Conservation (phyloP, 2,888 invertebrate genomes). For the Cataglyphis albicans region DNA sequence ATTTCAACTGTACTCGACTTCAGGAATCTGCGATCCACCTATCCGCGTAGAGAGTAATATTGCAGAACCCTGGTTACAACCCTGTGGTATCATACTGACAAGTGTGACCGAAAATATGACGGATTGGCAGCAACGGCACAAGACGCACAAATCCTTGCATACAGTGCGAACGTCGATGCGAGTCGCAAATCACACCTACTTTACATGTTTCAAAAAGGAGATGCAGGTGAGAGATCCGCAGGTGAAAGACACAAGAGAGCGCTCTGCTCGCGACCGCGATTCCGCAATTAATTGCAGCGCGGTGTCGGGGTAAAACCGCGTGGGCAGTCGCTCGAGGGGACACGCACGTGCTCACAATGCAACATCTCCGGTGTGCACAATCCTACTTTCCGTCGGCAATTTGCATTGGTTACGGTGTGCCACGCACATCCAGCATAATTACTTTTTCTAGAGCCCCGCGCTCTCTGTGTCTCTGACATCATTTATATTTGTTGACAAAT, state of each 20-base stretch:
- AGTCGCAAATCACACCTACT: conserved; percentile 83
- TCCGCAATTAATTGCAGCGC: conserved; percentile 69
- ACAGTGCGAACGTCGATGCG: conserved; percentile 81
- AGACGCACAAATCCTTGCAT: conserved; percentile 81
- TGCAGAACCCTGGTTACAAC: conserved; percentile 83
- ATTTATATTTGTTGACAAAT: conserved; percentile 15
- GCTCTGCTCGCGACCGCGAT: conserved; percentile 67
- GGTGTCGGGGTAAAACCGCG: conserved; percentile 61
- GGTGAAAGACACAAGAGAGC: conserved; percentile 70
- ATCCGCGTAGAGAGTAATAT: conserved; percentile 68
- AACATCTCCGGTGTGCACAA: conserved; percentile 61
- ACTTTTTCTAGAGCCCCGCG: conserved; percentile 52
- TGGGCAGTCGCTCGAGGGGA: conserved; percentile 66
- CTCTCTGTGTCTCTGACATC: background rate
- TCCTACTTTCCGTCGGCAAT: conserved; percentile 73
- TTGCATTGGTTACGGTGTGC: conserved; percentile 72
- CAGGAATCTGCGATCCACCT: conserved; percentile 79
- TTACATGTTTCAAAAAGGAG: conserved; percentile 80
- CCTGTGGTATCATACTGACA: conserved; percentile 82
- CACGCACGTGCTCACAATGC: conserved; percentile 71
- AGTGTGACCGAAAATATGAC: conserved; percentile 66
- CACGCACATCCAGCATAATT: conserved; percentile 60
- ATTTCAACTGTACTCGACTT: conserved; percentile 67
- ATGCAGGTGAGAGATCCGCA: conserved; percentile 81
- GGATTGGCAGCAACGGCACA: conserved; percentile 78